Percentiles rank a stretch among this genome's conserved stretches.
These are phyloP conservation scores for Thamnaconus septentrionalis DNA, from an alignment of 2,113 vertebrate genomes.

Conservation along the genomic window DNA sequence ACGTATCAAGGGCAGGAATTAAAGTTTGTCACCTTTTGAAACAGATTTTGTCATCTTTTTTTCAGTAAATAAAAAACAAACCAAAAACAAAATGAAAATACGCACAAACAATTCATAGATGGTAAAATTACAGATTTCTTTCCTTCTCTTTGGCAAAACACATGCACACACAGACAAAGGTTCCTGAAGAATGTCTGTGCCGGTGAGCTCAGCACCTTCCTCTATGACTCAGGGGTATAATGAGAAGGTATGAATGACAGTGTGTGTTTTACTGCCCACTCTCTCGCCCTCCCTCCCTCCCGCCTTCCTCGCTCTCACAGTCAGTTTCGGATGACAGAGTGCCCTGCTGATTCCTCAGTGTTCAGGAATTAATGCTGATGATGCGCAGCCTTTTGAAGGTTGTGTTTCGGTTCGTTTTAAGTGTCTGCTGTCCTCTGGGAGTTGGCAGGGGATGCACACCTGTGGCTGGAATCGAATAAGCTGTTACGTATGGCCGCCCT, in stretches of 20 bases:
- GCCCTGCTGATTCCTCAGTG: constrained; percentile 67
- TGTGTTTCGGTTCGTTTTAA: constrained; percentile 54
- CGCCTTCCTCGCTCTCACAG: constrained; percentile 22
- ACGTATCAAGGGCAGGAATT: too few species aligned
- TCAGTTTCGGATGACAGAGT: constrained; percentile 64
- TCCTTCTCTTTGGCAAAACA: background rate
- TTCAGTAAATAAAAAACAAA: too few species aligned
- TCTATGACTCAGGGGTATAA: constrained; percentile 65
- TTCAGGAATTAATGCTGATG: constrained; percentile 64
- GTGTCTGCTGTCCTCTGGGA: constrained; percentile 37
- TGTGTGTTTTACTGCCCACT: constrained; percentile 46
- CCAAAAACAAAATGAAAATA: too few species aligned
- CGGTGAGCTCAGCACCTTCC: constrained; percentile 45
- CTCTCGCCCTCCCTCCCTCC: constrained; percentile 16
- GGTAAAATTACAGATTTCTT: too few species aligned
- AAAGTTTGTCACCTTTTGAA: too few species aligned
- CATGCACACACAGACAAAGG: background rate
- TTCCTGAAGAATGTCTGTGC: background rate
- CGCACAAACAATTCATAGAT: too few species aligned
- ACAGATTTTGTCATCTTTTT: too few species aligned
- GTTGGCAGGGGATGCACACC: constrained; percentile 31
- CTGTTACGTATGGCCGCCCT: constrained; percentile 38
- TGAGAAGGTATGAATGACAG: constrained; percentile 63
- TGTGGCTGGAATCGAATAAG: constrained; percentile 45
- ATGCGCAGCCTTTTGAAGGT: constrained; percentile 60